Base-by-base conservation (phyloP, 2,888 invertebrate species). In the Protonemura montana region DNA sequence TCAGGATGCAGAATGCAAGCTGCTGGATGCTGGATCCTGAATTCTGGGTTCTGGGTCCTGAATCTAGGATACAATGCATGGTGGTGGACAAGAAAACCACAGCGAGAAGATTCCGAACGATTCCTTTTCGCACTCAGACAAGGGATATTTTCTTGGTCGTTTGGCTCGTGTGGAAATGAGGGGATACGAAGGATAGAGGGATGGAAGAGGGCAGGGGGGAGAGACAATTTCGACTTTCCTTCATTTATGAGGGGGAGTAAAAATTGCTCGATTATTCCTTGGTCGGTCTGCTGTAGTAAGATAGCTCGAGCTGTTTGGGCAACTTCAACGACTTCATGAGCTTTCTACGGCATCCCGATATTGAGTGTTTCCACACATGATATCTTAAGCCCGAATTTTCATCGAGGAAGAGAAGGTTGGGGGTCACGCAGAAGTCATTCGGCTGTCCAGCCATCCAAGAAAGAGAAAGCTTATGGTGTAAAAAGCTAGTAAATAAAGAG, bases 231-330 rank as follows among this genome's bases (percentile, higher is more conserved):
- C 78, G 78, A 78, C 78, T 78, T 78, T 78, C 78, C 78, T 78
- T 28, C 78, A 78, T 78, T 78, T 78, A 26, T 26, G 78, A 78
- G 78, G 78, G 78, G 28, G 78, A 78, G 78, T 78, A 78, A 78
- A 78, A 78, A 78, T 78, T 78, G 35, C 86, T 59, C 86, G 86
- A 85, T 86, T 86, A 86, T 85, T 85, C 85, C 76, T 30, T 81
- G 85, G 85, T 82, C 76, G 82, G 85, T 81, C 86, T 85, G 86
- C 42, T 85, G 83, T 41, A 27, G 30, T 27, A 78, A 86, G 82
- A 85, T 78, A 78, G 26, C 78, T 78, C 27, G 25, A 78, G 28
- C 1, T 59, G 59, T 59, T 59, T 2, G 59, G 35, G 59, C 16
- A 59, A 59, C 59, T 59, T 59, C 13, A 21, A 59, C 59, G 21